Evolutionary conservation across 2,113 vertebrate genomes (phyloP).

Genomic region (Dascyllus trimaculatus): DNA sequence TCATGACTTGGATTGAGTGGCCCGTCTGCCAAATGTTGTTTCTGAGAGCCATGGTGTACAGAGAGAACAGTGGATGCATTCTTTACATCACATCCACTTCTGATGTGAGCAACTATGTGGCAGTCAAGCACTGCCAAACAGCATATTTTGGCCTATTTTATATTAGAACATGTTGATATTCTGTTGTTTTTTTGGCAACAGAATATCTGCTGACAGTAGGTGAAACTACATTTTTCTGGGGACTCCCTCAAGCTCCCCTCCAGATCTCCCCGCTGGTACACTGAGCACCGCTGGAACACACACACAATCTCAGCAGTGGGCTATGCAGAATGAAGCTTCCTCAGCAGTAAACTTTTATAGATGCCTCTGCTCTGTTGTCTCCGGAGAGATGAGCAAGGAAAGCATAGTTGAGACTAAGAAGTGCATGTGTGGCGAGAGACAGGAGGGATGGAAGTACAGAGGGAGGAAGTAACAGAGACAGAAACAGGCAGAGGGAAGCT

Average conservation of each 20-base stretch:
- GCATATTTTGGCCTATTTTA: neutral
- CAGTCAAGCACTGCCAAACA: neutral
- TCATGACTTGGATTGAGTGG: constrained; percentile 67
- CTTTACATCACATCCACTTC: constrained; percentile 14
- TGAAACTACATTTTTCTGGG: constrained; percentile 12
- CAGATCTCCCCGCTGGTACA: constrained; percentile 19
- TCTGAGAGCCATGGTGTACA: constrained; percentile 42
- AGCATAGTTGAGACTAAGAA: constrained; percentile 36
- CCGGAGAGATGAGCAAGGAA: constrained; percentile 53
- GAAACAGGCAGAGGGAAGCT: constrained; percentile 58
- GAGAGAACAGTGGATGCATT: constrained; percentile 36
- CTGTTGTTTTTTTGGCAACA: neutral
- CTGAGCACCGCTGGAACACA: constrained; percentile 4
- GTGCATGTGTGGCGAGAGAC: constrained; percentile 30
- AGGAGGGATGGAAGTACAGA: constrained; percentile 54
- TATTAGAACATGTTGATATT: constrained; percentile 3
- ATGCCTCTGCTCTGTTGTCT: constrained; percentile 53
- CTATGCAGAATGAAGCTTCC: constrained; percentile 44
- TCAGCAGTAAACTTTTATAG: constrained; percentile 71
- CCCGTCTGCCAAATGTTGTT: constrained; percentile 59
- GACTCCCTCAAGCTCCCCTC: constrained; percentile 3
- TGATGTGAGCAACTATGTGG: constrained; percentile 25
- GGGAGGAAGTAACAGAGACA: constrained; percentile 65
- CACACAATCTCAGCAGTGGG: constrained; percentile 45
- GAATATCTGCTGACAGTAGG: constrained; percentile 6